Evolutionary conservation across 2,888 invertebrate genomes (phyloP), one percentile per base, ranked within the genome.

Genomic region (Slavum lentiscoides): DNA sequence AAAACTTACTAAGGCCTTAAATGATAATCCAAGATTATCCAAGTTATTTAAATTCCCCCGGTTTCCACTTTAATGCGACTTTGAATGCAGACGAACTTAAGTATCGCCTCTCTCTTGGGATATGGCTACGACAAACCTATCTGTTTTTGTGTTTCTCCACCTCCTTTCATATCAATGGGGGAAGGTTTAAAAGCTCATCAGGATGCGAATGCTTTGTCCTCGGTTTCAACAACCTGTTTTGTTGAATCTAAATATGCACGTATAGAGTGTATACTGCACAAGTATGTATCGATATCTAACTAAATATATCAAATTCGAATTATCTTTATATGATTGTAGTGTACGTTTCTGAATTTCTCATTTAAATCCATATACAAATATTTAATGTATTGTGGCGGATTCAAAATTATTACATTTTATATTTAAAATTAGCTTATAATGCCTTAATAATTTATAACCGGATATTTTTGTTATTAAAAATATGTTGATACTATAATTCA

Each of bases 41-140:
- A 55, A 70, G 70, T 64, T 80, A 80, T 70, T 72, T 70, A 64
- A 70, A 80, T 72, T 62, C 43, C 53, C 53, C 23, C 58, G 58
- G 80, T 64, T 59, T 72, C 64, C 39, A 72, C 80, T 80, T 80
- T 80, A 80, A 80, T 80, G 70, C 72, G 80, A 80, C 72, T 80
- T 80, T 80, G 64, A 70, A 80, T 77, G 62, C 68, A n/a, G 64
- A 64, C 62, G 37, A 58, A 80, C 72, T 80, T 80, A 80, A 80
- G 64, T 69, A 70, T 64, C 67, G 66, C 43, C 23, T 66, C 58
- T 55, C 70, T 64, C 80, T 30, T 19, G 68, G 69, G 74, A 74
- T 21, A 39, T 55, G 49, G 39, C 37, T 74, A 23, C 37, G 7
- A 21, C 39, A 74, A n/a, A n/a, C n/a, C n/a, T 53, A 53, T 61